These are phyloP conservation scores for Ptilorrhoa leucosticta DNA, from an alignment of 2,113 vertebrate species.

Conservation along the genomic window DNA sequence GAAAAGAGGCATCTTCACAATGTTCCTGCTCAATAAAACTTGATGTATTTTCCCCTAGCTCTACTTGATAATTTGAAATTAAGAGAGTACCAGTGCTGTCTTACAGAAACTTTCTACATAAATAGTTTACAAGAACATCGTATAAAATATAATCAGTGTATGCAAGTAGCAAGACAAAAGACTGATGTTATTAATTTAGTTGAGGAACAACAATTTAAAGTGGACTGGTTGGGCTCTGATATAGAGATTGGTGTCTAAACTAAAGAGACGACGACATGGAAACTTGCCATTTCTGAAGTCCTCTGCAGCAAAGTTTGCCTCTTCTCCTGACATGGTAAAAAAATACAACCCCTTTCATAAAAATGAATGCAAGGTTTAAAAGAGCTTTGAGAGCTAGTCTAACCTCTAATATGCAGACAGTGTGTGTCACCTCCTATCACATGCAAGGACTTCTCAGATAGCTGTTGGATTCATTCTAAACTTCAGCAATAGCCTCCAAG, in stretches of 20 bases:
- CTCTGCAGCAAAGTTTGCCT: background rate
- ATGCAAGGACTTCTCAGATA: background rate
- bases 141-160: background rate
- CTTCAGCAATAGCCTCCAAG: background rate
- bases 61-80: constrained; percentile 9
- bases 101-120: background rate
- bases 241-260: background rate
- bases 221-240: background rate
- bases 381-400: background rate
- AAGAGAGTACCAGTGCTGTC: background rate
- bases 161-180: background rate
- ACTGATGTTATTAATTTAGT: background rate
- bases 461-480: background rate
- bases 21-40: background rate
- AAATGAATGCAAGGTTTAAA: background rate
- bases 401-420: background rate
- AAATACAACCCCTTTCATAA: background rate
- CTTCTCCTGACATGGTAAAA: background rate
- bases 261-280: rapidly evolving
- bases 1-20: background rate
- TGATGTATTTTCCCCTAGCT: background rate
- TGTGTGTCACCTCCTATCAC: background rate
- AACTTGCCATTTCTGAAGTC: background rate
- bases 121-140: background rate
- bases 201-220: background rate